phyloP scores from a whole-genome alignment of 2,797 vertebrate genomes.

The Rhinichthys osculus region DNA sequence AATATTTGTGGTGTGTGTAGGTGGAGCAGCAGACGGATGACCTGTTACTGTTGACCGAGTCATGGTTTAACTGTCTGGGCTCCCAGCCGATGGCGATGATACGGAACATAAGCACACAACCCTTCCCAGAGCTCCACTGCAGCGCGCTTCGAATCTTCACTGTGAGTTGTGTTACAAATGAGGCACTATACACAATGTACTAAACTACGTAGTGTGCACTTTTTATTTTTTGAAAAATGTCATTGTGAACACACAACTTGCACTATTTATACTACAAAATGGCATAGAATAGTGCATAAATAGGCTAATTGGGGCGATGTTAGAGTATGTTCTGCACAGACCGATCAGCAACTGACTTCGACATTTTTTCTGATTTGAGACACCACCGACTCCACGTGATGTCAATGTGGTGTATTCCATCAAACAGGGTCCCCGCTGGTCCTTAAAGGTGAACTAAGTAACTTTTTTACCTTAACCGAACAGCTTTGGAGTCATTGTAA shows the following conservation, averaged over 20 bases:
- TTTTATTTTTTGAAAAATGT: too few relatives aligned
- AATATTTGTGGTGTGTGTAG: constrained; percentile 68
- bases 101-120: constrained; percentile 89
- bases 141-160: constrained; percentile 87
- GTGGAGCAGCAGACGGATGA: constrained; percentile 94
- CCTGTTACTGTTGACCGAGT: constrained; percentile 88
- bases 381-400: too few relatives aligned
- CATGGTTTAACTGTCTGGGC: constrained; percentile 89
- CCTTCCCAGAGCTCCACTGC: constrained; percentile 94
- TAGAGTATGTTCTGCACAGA: not conserved
- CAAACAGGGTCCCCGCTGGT: too few relatives aligned
- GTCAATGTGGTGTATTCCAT: too few relatives aligned
- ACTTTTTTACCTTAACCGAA: too few relatives aligned
- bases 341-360: too few relatives aligned
- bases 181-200: not conserved
- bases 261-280: not conserved
- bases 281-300: not conserved
- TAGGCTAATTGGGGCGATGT: not conserved
- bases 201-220: not conserved
- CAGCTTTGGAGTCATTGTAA: too few relatives aligned
- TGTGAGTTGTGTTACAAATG: constrained; percentile 72
- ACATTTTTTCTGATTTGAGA: too few relatives aligned
- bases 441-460: too few relatives aligned
- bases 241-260: not conserved
- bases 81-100: constrained; percentile 88